Evolutionary conservation across 2,888 invertebrate species (phyloP).

Genomic region (Agrilus biguttatus): DNA sequence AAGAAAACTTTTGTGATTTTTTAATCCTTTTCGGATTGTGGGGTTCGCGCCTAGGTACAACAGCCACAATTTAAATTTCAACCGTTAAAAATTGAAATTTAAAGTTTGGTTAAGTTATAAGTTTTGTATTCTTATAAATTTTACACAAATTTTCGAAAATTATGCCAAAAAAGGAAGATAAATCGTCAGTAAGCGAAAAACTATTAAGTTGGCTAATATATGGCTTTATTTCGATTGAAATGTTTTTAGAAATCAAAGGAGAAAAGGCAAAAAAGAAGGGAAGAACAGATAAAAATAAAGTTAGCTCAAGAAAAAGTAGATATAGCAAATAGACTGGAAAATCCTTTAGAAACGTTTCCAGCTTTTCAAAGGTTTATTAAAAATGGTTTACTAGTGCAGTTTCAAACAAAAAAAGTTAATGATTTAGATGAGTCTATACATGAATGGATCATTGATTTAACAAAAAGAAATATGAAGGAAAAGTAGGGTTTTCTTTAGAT

Average conservation of each 20-base stretch:
- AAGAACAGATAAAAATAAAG: conserved; percentile 43
- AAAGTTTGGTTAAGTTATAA: too few species aligned
- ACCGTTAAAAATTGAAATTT: too few species aligned
- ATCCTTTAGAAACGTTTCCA: conserved; percentile 44
- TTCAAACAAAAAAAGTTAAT: conserved; percentile 43
- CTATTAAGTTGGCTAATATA: not conserved
- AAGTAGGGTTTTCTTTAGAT: conserved; percentile 38
- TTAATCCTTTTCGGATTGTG: too few species aligned
- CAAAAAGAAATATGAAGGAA: conserved; percentile 64
- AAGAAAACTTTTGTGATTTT: too few species aligned
- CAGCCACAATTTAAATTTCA: too few species aligned
- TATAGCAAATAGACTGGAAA: conserved; percentile 41
- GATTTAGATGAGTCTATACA: conserved; percentile 41
- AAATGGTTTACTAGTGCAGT: conserved; percentile 42
- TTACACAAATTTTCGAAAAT: too few species aligned
- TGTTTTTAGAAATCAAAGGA: conserved; percentile 42
- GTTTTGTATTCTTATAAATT: too few species aligned
- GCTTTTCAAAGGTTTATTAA: conserved; percentile 47
- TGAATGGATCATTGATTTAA: conserved; percentile 60
- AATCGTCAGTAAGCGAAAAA: too few species aligned
- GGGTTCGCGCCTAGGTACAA: too few species aligned
- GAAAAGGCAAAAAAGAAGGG: conserved; percentile 44
- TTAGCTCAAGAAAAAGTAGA: conserved; percentile 45
- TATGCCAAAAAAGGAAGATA: too few species aligned
- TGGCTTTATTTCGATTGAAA: conserved; percentile 34